A percentile compares a stretch with the other conserved stretches of the same genome.
phyloP scores from a whole-genome alignment of 2,797 vertebrate genomes.

The Trachops cirrhosus region DNA sequence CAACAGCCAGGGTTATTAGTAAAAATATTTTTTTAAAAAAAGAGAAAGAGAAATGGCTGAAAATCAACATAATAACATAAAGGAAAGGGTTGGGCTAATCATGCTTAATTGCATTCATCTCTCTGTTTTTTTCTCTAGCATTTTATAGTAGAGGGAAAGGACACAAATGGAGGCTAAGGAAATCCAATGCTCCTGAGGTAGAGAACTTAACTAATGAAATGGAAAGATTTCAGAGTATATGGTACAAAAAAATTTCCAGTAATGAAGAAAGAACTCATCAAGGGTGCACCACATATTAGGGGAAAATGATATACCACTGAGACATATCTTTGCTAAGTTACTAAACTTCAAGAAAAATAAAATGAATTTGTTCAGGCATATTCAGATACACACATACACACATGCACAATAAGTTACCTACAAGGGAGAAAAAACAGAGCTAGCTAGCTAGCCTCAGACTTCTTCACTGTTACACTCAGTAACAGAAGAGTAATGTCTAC shows the following conservation, averaged over 20 bases:
- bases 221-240: background rate
- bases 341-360: slow-evolving; percentile 30
- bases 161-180: background rate
- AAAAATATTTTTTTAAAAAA: too few relatives aligned
- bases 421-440: slow-evolving; percentile 8
- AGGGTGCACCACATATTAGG: background rate
- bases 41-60: background rate
- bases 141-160: background rate
- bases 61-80: background rate
- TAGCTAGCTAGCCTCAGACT: background rate
- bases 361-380: background rate
- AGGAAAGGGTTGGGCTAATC: background rate
- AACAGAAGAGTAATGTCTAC: background rate
- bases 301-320: background rate
- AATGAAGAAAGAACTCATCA: background rate
- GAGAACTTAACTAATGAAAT: background rate
- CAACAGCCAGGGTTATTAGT: too few relatives aligned
- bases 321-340: background rate
- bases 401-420: background rate
- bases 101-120: background rate
- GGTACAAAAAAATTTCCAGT: background rate
- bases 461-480: slow-evolving; percentile 28
- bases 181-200: background rate
- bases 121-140: background rate
- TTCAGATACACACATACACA: background rate